A percentile compares a stretch with the other conserved stretches of the same genome.
Conservation (phyloP, 2,797 vertebrate species). For the Gambusia yucatana region DNA sequence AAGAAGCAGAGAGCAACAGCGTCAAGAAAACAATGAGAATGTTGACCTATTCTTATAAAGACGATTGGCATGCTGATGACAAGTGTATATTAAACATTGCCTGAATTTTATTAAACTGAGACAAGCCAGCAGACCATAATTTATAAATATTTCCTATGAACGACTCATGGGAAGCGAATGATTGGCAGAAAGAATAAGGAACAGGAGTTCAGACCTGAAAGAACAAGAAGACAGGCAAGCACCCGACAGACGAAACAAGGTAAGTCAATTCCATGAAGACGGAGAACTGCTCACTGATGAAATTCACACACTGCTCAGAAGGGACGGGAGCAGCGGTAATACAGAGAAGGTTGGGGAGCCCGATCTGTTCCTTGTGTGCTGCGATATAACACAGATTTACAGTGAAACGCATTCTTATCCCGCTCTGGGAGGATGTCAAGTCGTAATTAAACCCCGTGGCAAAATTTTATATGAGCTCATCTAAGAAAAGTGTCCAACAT, state of each 20-base stretch:
- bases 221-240: slow-evolving; percentile 27
- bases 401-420: slow-evolving; percentile 20
- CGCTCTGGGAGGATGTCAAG: slow-evolving; percentile 16
- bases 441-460: slow-evolving; percentile 36
- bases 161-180: slow-evolving; percentile 31
- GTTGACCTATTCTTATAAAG: slow-evolving; percentile 21
- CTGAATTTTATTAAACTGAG: slow-evolving; percentile 33
- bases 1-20: slow-evolving; percentile 1
- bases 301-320: slow-evolving; percentile 49
- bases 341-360: slow-evolving; percentile 5
- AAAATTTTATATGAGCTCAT: slow-evolving; percentile 38
- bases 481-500: slow-evolving; percentile 29
- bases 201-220: slow-evolving; percentile 31
- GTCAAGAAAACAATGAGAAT: slow-evolving; percentile 7
- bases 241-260: slow-evolving; percentile 43
- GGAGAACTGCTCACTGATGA: slow-evolving; percentile 44
- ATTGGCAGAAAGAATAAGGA: slow-evolving; percentile 41
- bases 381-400: slow-evolving; percentile 9
- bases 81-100: slow-evolving; percentile 8
- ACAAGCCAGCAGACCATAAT: slow-evolving; percentile 25
- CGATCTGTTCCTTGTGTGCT: neutral
- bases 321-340: slow-evolving; percentile 14
- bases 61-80: slow-evolving; percentile 24
- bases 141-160: slow-evolving; percentile 45
- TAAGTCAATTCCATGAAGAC: slow-evolving; percentile 40